Evolutionary conservation across 2,113 vertebrate species (phyloP).

Genomic region (Monarcha castaneiventris): DNA sequence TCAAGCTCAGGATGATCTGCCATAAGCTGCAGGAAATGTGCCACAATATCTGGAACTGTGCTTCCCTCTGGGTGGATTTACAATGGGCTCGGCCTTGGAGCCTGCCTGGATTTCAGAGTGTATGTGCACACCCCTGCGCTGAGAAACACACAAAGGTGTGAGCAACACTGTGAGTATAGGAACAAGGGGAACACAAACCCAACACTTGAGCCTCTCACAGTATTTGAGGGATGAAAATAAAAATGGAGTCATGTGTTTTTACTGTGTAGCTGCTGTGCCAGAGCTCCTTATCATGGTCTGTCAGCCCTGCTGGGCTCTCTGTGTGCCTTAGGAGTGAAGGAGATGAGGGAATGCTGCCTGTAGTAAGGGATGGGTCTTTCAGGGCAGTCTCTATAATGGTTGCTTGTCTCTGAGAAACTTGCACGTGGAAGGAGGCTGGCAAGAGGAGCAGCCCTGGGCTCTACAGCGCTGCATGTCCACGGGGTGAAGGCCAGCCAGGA

Average conservation of each 20-base stretch:
- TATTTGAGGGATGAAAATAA: neutral
- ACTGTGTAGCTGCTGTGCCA: neutral
- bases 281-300: neutral
- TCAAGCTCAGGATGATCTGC: neutral
- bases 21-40: conserved; percentile 7
- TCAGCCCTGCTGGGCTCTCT: neutral
- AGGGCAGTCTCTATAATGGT: neutral
- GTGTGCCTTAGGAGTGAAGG: neutral
- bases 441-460: neutral
- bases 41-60: neutral
- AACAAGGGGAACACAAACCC: neutral
- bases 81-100: rapidly evolving
- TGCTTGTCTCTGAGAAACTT: neutral
- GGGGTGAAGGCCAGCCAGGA: rapidly evolving
- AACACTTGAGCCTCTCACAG: neutral
- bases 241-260: neutral
- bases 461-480: rapidly evolving
- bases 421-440: rapidly evolving
- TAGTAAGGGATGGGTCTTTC: neutral
- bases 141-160: neutral
- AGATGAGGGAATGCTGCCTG: neutral
- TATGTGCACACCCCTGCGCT: neutral
- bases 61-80: neutral
- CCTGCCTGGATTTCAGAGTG: neutral
- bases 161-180: rapidly evolving